Base-by-base conservation (phyloP, 2,113 vertebrate species). In the Dissostichus mawsoni region DNA sequence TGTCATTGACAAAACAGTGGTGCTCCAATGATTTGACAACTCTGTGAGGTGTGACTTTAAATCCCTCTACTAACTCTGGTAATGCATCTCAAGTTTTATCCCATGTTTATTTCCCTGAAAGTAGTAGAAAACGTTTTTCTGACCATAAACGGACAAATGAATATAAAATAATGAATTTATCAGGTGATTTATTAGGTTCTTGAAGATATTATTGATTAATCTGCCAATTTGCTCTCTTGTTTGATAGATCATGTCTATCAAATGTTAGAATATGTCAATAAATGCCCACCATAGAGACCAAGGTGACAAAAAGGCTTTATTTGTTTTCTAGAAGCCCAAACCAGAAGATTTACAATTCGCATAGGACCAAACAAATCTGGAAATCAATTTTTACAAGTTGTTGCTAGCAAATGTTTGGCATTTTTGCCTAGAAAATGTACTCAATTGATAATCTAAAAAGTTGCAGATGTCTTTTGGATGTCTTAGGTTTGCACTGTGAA, bases 1-100 rank as follows among this genome's bases (percentile, higher is more conserved):
- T 59, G 55, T 67, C 52, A 16, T 74, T 66, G 69, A 18, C 33
- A 75, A 51, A 69, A 56, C 69, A 52, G 36, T 8, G 58, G 48
- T 63, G 47, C 52, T 20, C 20, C 44, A 1, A 0, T 62, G 23
- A 68, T 70, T 70, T 73, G 20, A 58, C 14, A 61, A 8, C 16
- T 17, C 6, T 53, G 3, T 45, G 2, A 3, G 16, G 8, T 4
- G 11, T 55, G 58, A 73, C 65, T 59, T 33, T 2, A 13, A 25
- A 63, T 47, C 66, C 17, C 3, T 16, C 41, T 33, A 2, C 17
- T 11, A 18, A 5, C 20, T 41, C 25, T 18, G 41, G 1, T 6
- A 17, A n/a, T 23, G 55, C 12, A 20, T 16, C 10, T 17, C 9
- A 17, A 69, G 50, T 9, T 73, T 44, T 12, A 5, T 14, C 4